These are phyloP conservation scores for Clinocottus analis DNA, from an alignment of 2,113 vertebrate genomes.

Conservation along the genomic window DNA sequence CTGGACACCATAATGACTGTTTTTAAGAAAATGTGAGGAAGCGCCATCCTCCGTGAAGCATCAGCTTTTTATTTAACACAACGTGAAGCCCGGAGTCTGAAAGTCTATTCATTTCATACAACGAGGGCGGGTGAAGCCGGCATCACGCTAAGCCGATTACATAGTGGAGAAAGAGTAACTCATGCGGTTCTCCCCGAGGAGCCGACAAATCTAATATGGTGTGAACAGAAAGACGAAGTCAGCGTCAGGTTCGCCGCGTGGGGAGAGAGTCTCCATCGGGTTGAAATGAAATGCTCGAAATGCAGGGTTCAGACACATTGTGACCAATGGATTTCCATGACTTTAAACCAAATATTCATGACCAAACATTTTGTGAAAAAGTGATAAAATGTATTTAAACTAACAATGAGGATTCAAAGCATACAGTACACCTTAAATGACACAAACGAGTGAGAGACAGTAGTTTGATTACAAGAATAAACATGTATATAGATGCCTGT, in stretches of 20 bases:
- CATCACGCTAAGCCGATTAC: conserved; percentile 56
- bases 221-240: conserved; percentile 7
- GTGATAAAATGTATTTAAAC: no score
- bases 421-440: no score
- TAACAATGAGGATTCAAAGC: no score
- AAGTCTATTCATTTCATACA: conserved; percentile 50
- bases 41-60: neutral
- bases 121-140: conserved; percentile 26
- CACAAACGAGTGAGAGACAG: no score
- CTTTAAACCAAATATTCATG: no score
- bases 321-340: no score
- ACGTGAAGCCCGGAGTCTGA: conserved; percentile 2
- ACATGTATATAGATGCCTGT: no score
- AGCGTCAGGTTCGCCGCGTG: neutral
- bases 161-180: conserved; percentile 20
- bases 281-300: neutral
- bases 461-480: no score
- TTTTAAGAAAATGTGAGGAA: neutral
- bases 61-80: neutral
- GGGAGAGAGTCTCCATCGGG: neutral
- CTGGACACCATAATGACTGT: conserved; percentile 13
- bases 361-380: no score
- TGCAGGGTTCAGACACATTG: no score
- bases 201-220: conserved; percentile 14
- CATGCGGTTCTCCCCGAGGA: conserved; percentile 25